Percentiles rank a stretch among this genome's conserved stretches.
Evolutionary conservation across 2,888 invertebrate genomes (phyloP).

Genomic region (Tanytarsus gracilentus): DNA sequence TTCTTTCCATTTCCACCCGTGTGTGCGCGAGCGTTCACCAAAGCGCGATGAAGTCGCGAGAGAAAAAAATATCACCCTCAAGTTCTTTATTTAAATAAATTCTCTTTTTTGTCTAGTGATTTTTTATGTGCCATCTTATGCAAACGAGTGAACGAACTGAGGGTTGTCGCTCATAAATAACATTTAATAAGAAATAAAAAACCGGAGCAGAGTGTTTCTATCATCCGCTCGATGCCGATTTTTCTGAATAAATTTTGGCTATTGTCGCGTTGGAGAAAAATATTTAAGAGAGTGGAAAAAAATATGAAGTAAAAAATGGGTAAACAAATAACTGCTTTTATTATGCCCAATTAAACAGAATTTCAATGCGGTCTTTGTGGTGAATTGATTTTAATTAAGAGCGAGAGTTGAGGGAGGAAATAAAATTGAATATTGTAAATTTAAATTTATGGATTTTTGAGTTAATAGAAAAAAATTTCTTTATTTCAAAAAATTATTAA

Average conservation of each 20-base stretch:
- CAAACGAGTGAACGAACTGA: constrained; percentile 14
- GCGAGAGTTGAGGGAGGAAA: too few relatives aligned
- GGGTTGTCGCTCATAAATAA: constrained; percentile 28
- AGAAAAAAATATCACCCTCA: constrained; percentile 22
- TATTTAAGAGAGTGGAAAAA: constrained; percentile 2
- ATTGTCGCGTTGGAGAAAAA: background rate
- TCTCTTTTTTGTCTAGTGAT: constrained; percentile 21
- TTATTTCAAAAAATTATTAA: background rate
- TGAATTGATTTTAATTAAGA: too few relatives aligned
- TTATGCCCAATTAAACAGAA: constrained; percentile 27
- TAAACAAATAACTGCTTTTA: constrained; percentile 25
- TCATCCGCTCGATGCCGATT: background rate
- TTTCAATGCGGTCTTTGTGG: too few relatives aligned
- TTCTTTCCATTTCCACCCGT: background rate
- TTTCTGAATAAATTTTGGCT: background rate
- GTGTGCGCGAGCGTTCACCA: constrained; percentile 9
- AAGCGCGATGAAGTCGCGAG: constrained; percentile 15
- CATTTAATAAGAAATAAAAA: constrained; percentile 26
- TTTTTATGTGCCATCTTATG: constrained; percentile 28
- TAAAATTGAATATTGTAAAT: too few relatives aligned
- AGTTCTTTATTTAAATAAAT: background rate
- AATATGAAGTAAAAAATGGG: constrained; percentile 22
- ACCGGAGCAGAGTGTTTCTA: constrained; percentile 14
- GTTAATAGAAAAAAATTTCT: background rate
- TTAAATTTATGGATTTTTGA: background rate